These are phyloP conservation scores for Monoplex corrugatus DNA, from an alignment of 2,888 invertebrate species.

Conservation along the genomic window DNA sequence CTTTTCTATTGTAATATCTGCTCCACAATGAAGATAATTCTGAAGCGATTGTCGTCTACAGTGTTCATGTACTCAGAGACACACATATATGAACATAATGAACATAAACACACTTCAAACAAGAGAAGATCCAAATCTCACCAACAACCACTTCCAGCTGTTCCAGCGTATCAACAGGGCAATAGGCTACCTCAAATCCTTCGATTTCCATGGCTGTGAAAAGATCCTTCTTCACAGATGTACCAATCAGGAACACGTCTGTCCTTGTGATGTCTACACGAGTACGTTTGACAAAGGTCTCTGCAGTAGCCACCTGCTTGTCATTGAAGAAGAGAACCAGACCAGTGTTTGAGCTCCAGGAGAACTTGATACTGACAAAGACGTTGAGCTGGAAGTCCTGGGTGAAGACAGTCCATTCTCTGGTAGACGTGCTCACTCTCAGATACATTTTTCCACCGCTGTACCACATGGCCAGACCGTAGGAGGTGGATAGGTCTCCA, in stretches of 20 bases:
- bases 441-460: constrained; percentile 58
- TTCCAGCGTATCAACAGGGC: constrained; percentile 58
- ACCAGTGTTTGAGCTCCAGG: constrained; percentile 65
- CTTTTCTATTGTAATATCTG: too few species aligned
- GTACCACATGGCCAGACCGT: constrained; percentile 66
- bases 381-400: constrained; percentile 46
- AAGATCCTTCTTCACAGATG: constrained; percentile 39
- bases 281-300: constrained; percentile 39
- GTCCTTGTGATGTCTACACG: constrained; percentile 23
- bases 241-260: constrained; percentile 54
- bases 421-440: constrained; percentile 61
- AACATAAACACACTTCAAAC: too few species aligned
- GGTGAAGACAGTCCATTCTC: constrained; percentile 63
- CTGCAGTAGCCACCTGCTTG: constrained; percentile 36
- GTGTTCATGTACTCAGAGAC: too few species aligned
- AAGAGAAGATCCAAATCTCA: too few species aligned
- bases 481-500: constrained; percentile 56
- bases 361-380: constrained; percentile 61
- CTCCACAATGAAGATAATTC: too few species aligned
- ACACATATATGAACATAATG: too few species aligned
- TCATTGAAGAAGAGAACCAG: constrained; percentile 59
- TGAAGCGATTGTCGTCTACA: too few species aligned
- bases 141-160: constrained; percentile 54
- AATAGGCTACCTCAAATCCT: constrained; percentile 62
- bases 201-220: constrained; percentile 62